These are phyloP conservation scores for Dendrocincla tyrannina DNA, from an alignment of 2,797 vertebrate genomes.

Conservation along the genomic window DNA sequence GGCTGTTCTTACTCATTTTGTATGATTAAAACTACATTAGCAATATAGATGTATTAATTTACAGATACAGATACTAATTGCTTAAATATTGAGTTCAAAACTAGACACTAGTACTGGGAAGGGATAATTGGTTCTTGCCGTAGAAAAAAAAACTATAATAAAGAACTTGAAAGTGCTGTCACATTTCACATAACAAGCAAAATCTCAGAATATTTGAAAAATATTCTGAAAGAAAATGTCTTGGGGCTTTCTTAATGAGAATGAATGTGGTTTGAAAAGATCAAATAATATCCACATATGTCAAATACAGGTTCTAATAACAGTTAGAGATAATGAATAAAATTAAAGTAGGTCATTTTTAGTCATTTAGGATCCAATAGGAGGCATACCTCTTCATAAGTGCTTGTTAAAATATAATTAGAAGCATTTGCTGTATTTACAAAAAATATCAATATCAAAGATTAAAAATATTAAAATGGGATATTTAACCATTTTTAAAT, in stretches of 20 bases:
- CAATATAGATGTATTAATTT: slow-evolving; percentile 82
- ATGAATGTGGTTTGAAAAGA: slow-evolving; percentile 85
- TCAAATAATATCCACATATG: slow-evolving; percentile 83
- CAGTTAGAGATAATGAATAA: slow-evolving; percentile 81
- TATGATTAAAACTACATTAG: slow-evolving; percentile 79
- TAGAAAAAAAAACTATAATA: slow-evolving; percentile 82
- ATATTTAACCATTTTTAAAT: slow-evolving; percentile 59
- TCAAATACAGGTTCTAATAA: slow-evolving; percentile 82
- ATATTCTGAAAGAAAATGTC: slow-evolving; percentile 82
- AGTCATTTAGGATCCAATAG: slow-evolving; percentile 77
- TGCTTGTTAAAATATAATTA: slow-evolving; percentile 77
- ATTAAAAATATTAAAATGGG: slow-evolving; percentile 51
- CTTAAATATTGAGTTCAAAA: slow-evolving; percentile 82
- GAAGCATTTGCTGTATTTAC: slow-evolving; percentile 70
- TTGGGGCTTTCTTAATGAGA: slow-evolving; percentile 83
- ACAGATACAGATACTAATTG: slow-evolving; percentile 80
- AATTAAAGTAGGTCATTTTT: slow-evolving; percentile 82
- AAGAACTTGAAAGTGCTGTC: slow-evolving; percentile 88
- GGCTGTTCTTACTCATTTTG: slow-evolving; percentile 74
- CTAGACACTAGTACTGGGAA: slow-evolving; percentile 71
- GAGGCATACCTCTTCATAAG: slow-evolving; percentile 64
- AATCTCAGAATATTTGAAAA: slow-evolving; percentile 82
- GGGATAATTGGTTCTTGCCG: slow-evolving; percentile 81
- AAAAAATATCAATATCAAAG: slow-evolving; percentile 48
- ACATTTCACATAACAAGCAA: slow-evolving; percentile 83